These are phyloP conservation scores for Apodemia hepburni DNA, from an alignment of 2,888 invertebrate species.

Conservation along the genomic window DNA sequence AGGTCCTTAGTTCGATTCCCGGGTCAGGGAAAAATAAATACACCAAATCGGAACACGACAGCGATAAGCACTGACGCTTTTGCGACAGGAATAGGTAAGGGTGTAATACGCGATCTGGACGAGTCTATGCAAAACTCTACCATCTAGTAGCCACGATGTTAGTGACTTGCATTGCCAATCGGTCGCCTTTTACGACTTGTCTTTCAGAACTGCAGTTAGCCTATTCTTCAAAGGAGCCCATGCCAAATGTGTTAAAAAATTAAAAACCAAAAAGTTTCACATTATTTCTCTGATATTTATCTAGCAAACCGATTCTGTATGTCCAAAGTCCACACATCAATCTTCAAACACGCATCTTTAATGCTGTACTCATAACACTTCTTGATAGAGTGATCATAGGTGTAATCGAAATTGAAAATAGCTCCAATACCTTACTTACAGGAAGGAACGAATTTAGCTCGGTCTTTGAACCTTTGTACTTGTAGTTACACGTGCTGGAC, in stretches of 20 bases:
- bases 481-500: conserved; percentile 50
- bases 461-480: conserved; percentile 49
- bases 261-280: background rate
- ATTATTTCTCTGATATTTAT: background rate
- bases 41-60: too few relatives aligned
- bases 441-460: conserved; percentile 63
- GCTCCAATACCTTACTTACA: conserved; percentile 41
- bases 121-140: too few relatives aligned
- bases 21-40: too few relatives aligned
- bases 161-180: too few relatives aligned
- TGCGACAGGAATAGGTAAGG: too few relatives aligned
- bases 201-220: too few relatives aligned
- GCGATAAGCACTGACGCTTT: too few relatives aligned
- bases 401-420: conserved; percentile 43
- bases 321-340: conserved; percentile 25
- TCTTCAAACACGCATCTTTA: conserved; percentile 26
- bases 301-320: conserved; percentile 4
- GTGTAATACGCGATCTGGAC: too few relatives aligned
- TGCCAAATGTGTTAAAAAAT: background rate
- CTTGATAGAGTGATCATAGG: conserved; percentile 32
- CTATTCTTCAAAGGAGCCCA: too few relatives aligned
- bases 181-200: too few relatives aligned
- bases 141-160: too few relatives aligned
- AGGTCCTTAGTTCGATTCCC: too few relatives aligned
- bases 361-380: conserved; percentile 26